A percentile compares a stretch with the other conserved stretches of the same genome.
Evolutionary conservation across 2,888 invertebrate genomes (phyloP).

Genomic region (Microplitis deprimator): DNA sequence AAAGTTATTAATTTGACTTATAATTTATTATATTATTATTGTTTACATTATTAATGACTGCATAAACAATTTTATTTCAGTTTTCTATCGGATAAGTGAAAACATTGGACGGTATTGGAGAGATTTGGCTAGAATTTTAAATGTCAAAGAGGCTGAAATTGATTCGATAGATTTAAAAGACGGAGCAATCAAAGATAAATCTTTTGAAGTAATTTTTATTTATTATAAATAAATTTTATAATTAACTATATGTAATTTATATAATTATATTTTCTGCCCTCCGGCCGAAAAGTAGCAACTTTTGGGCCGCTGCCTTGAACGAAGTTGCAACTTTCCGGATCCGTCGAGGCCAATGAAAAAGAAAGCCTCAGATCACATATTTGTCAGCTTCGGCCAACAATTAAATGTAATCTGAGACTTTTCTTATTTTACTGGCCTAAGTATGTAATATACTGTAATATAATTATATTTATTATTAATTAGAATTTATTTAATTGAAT

Average conservation of each 20-base stretch:
- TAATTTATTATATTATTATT: neutral
- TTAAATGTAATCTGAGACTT: too few species aligned
- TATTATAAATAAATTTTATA: constrained; percentile 36
- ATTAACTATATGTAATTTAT: neutral
- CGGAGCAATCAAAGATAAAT: constrained; percentile 53
- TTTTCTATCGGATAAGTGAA: constrained; percentile 55
- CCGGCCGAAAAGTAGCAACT: too few species aligned
- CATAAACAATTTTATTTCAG: constrained; percentile 49
- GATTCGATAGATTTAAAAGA: constrained; percentile 59
- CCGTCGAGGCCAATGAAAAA: too few species aligned
- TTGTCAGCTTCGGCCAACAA: too few species aligned
- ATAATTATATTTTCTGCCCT: neutral
- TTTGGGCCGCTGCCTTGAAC: too few species aligned
- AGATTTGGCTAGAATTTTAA: constrained; percentile 61
- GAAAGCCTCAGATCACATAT: too few species aligned
- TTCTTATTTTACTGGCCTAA: too few species aligned
- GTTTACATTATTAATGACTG: neutral
- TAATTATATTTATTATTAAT: neutral
- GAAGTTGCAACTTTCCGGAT: too few species aligned
- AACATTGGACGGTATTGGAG: constrained; percentile 62
- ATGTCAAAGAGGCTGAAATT: constrained; percentile 60
- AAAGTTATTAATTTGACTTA: neutral
- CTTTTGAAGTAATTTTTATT: constrained; percentile 44
- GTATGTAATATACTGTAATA: too few species aligned
- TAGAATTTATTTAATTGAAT: constrained; percentile 9